A percentile compares a stretch with the other conserved stretches of the same genome.
Evolutionary conservation across 2,113 vertebrate genomes (phyloP).

Genomic region (Cromileptes altivelis): DNA sequence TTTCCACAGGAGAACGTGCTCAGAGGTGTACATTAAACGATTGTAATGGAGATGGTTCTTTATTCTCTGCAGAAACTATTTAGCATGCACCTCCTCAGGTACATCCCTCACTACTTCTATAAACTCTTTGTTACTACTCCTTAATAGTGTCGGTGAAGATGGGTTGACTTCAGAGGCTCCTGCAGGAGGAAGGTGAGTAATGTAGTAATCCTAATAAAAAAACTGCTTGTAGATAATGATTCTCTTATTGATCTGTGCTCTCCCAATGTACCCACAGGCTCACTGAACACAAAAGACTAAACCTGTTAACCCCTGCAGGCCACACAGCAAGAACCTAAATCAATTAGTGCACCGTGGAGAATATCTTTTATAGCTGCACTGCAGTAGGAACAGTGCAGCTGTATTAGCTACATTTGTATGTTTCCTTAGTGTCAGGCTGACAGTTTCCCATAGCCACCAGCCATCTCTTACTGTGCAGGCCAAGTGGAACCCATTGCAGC

Average conservation of each 20-base stretch:
- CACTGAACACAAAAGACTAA: not conserved
- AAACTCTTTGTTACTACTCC: conserved; percentile 2
- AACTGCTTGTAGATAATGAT: conserved; percentile 30
- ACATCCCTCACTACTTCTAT: not conserved
- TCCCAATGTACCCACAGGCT: conserved; percentile 26
- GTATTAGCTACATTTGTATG: conserved; percentile 27
- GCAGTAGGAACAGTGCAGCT: conserved; percentile 14
- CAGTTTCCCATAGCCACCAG: conserved; percentile 28
- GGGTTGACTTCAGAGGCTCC: conserved; percentile 2
- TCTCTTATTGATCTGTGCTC: conserved; percentile 50
- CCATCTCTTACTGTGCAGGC: conserved; percentile 35
- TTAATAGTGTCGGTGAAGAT: not conserved
- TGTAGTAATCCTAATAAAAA: conserved; percentile 18
- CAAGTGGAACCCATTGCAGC: conserved; percentile 43
- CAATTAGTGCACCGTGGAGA: conserved; percentile 40
- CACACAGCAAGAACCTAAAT: conserved; percentile 23
- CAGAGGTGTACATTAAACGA: conserved; percentile 9
- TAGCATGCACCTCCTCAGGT: conserved; percentile 16
- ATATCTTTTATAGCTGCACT: not conserved
- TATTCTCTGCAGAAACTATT: conserved; percentile 3
- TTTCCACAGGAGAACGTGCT: not conserved
- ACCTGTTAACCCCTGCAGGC: conserved; percentile 47
- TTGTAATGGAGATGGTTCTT: conserved; percentile 30
- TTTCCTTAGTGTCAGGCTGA: conserved; percentile 35
- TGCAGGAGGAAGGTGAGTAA: conserved; percentile 30